These are phyloP conservation scores for Zaprionus taronus DNA, from an alignment of 1,140 invertebrate genomes.

Conservation along the genomic window DNA sequence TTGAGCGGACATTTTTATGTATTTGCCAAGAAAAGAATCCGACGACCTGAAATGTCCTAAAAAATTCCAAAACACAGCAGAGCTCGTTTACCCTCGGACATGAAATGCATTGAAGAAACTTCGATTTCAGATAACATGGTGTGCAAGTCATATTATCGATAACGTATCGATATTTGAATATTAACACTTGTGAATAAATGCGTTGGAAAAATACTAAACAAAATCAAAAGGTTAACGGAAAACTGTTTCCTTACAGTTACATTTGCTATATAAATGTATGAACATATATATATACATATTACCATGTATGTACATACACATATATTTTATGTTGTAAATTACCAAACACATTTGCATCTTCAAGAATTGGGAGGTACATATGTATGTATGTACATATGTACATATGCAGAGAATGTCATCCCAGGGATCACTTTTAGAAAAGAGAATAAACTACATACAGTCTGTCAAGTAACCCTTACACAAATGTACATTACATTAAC, in stretches of 20 bases:
- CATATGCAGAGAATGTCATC: too few relatives aligned
- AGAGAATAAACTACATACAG: too few relatives aligned
- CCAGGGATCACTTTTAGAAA: too few relatives aligned
- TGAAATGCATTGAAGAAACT: background rate
- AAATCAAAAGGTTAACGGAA: background rate
- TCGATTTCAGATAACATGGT: background rate
- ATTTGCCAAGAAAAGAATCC: conserved; percentile 34
- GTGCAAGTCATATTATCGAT: background rate
- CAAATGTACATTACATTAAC: too few relatives aligned
- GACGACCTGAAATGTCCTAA: background rate
- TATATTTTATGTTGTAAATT: too few relatives aligned
- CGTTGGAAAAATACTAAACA: background rate
- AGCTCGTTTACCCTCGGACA: background rate
- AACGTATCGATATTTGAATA: background rate
- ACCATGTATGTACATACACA: too few relatives aligned
- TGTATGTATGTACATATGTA: too few relatives aligned
- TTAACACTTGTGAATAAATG: background rate
- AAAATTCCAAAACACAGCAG: background rate
- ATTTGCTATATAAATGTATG: background rate
- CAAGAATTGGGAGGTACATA: background rate
- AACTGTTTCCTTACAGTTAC: background rate
- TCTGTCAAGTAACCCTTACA: too few relatives aligned
- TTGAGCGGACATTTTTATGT: conserved; percentile 44
- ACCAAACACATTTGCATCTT: background rate
- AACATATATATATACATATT: background rate